phyloP scores from a whole-genome alignment of 2,797 vertebrate genomes.

The Rhincodon typus region DNA sequence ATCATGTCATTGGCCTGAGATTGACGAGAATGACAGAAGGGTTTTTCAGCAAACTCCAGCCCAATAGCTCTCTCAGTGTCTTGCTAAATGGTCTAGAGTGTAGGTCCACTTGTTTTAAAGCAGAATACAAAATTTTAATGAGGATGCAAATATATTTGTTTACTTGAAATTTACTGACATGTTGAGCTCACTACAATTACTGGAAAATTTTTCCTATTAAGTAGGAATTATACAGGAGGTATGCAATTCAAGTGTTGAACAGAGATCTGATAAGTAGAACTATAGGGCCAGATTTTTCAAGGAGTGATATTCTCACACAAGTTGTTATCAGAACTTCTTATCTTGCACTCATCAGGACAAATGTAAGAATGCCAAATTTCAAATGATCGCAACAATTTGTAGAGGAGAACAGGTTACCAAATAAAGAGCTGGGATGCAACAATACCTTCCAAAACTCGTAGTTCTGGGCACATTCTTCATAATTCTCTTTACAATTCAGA shows the following conservation, averaged over 20 bases:
- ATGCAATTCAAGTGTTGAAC: neutral
- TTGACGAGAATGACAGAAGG: neutral
- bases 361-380: neutral
- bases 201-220: neutral
- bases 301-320: neutral
- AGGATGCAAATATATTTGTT: neutral
- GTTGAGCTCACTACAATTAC: neutral
- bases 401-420: neutral
- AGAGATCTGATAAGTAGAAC: neutral
- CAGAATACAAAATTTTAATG: neutral
- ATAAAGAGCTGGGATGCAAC: neutral
- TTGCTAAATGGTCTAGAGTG: neutral
- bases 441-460: neutral
- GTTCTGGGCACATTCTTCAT: neutral
- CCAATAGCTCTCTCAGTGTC: neutral
- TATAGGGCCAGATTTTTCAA: too few relatives aligned
- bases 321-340: neutral
- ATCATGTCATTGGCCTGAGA: too few relatives aligned
- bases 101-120: neutral
- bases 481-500: neutral
- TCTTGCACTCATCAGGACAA: neutral
- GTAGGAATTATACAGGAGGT: neutral
- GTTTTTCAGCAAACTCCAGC: neutral
- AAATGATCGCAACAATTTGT: neutral
- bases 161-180: neutral